Evolutionary conservation across 1,140 invertebrate species (phyloP), one percentile per base, ranked within the genome.

Genomic region (Trypoxylus dichotomus): DNA sequence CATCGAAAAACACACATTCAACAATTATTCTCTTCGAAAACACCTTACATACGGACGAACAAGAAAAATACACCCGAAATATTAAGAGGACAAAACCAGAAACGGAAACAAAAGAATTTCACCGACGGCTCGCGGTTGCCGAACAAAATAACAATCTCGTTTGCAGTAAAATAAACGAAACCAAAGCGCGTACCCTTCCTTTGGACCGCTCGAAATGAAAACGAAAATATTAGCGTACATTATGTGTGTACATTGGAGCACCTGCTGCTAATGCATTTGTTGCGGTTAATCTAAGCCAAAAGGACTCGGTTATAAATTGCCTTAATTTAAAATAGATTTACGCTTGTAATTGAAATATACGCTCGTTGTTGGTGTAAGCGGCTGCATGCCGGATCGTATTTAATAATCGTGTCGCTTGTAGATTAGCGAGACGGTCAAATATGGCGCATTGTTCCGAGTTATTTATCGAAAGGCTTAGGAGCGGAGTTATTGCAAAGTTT

Each of bases 281-380:
- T 74, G 73, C 37, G 73, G 73, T 42, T 25, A 42, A 74, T 74
- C 73, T 74, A 74, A 74, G 73, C 73, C 73, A 74, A 74, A 74
- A 42, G 73, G 29, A 58, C 47, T 15, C 13, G 37, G 24, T 74
- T 29, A 29, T 37, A 74, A 74, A 74, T 74, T 74, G 32, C 73
- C 27, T 74, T 74, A 74, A 74, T 74, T 74, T 74, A 74, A 74
- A 74, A 74, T 74, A 42, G 37, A 74, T 74, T 74, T 74, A 42
- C 24, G 73, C 32, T 74, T n/a, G 73, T 42, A 74, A 74, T 74
- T 74, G 73, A 74, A 42, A 42, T 32, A 32, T 42, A 74, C 37
- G 25, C 24, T 24, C 47, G 32, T 37, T 37, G 32, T 37, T 37
- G 32, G 32, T 37, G 10, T 37, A 37, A n/a, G 32, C 32, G 5